These are phyloP conservation scores for Diadema setosum DNA, from an alignment of 35 echinoderm and acorn worm species.

Conservation along the genomic window DNA sequence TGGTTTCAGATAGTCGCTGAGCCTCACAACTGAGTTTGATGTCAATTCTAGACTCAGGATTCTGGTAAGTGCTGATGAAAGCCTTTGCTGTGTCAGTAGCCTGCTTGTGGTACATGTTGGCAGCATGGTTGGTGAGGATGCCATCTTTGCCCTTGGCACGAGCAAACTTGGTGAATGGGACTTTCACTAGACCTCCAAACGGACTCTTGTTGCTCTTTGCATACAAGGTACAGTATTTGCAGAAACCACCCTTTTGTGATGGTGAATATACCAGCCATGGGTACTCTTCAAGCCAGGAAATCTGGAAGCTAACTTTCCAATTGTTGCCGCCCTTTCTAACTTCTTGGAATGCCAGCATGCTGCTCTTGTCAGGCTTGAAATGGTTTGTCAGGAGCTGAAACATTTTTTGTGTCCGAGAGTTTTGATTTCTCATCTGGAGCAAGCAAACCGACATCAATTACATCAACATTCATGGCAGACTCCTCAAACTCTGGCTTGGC, in stretches of 20 bases:
- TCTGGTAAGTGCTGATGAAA: conserved; percentile 18
- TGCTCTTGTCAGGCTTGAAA: conserved; percentile 25
- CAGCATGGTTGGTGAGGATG: conserved; percentile 16
- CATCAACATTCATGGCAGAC: conserved; percentile 21
- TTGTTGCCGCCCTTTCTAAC: conserved; percentile 24
- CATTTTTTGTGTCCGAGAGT: conserved; percentile 14
- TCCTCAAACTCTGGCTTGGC: conserved; percentile 7
- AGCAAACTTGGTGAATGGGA: conserved; percentile 22
- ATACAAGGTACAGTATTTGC: conserved; percentile 36
- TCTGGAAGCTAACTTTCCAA: conserved; percentile 28
- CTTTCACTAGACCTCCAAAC: conserved; percentile 8
- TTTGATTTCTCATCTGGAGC: conserved; percentile 26
- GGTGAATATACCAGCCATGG: conserved; percentile 14
- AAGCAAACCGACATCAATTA: conserved; percentile 15
- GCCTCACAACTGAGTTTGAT: neutral
- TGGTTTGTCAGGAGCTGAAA: conserved; percentile 25
- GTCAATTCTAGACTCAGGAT: conserved; percentile 42
- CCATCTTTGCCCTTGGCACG: conserved; percentile 42
- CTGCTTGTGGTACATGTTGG: conserved; percentile 13
- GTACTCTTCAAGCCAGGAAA: conserved; percentile 21
- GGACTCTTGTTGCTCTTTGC: neutral
- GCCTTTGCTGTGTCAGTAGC: neutral
- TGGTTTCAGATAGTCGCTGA: conserved; percentile 9
- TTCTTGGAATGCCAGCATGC: conserved; percentile 24
- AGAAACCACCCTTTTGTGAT: conserved; percentile 11